Conservation (phyloP, 2,113 vertebrate genomes). For the Gulo gulo region DNA sequence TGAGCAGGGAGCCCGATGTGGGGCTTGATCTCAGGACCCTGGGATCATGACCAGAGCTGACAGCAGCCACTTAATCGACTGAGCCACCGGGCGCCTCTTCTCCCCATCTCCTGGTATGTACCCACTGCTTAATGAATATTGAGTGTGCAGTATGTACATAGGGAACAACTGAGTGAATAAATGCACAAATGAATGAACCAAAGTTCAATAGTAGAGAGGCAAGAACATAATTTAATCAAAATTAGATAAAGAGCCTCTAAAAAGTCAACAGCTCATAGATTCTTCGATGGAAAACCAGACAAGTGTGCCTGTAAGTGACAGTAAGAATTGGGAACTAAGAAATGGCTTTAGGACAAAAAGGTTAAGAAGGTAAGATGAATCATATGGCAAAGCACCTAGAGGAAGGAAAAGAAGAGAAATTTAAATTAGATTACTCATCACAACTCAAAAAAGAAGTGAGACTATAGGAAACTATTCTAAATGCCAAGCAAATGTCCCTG, state of each 20-base stretch:
- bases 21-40: too few relatives aligned
- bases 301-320: background rate
- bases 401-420: background rate
- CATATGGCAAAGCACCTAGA: background rate
- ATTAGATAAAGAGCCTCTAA: background rate
- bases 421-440: constrained; percentile 42
- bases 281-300: background rate
- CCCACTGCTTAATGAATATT: background rate
- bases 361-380: constrained; percentile 10
- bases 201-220: background rate
- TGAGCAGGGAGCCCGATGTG: too few relatives aligned
- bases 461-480: background rate
- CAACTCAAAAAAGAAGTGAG: background rate
- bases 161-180: background rate
- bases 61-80: too few relatives aligned
- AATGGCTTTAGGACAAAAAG: background rate
- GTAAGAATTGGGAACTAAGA: background rate
- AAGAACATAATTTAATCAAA: background rate
- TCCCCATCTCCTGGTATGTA: background rate
- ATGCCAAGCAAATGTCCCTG: constrained; percentile 45
- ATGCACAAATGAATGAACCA: background rate
- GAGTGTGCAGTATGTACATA: background rate
- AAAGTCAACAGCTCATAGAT: background rate
- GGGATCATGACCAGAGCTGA: too few relatives aligned
- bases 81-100: background rate